These are phyloP conservation scores for Lerista edwardsae DNA, from an alignment of 2,797 vertebrate genomes.

Conservation along the genomic window DNA sequence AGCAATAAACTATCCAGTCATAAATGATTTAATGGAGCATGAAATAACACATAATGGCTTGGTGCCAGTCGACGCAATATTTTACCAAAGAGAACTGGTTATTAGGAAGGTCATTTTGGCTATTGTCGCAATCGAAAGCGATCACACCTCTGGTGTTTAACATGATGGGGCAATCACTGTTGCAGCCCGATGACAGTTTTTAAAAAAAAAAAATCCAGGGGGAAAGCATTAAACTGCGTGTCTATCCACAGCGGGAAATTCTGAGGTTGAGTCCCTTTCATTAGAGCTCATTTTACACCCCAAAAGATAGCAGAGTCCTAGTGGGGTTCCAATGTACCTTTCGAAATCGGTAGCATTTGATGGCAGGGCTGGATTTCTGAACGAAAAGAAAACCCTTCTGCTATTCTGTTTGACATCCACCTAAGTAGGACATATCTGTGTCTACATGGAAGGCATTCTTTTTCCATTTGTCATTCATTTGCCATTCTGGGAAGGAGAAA, in stretches of 20 bases:
- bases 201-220: too few species aligned
- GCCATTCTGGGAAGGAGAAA: slow-evolving; percentile 5
- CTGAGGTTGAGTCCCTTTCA: slow-evolving; percentile 47
- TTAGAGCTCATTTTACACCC: slow-evolving; percentile 21
- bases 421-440: background rate
- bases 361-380: slow-evolving; percentile 57
- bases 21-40: slow-evolving; percentile 37
- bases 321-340: slow-evolving; percentile 29
- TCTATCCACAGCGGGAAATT: background rate
- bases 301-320: slow-evolving; percentile 30
- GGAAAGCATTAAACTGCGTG: too few species aligned
- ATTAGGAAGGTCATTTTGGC: slow-evolving; percentile 20
- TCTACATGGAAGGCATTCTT: slow-evolving; percentile 20
- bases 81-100: slow-evolving; percentile 18
- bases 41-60: background rate
- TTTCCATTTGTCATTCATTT: slow-evolving; percentile 44
- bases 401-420: slow-evolving; percentile 45
- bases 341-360: slow-evolving; percentile 48
- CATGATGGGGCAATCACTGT: slow-evolving; percentile 6
- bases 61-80: slow-evolving; percentile 13
- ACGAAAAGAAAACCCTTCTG: slow-evolving; percentile 7
- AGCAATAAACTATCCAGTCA: slow-evolving; percentile 28
- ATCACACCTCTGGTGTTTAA: background rate
- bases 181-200: background rate
- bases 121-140: background rate